Conservation (phyloP, 2,888 invertebrate species). For the Seladonia tumulorum region DNA sequence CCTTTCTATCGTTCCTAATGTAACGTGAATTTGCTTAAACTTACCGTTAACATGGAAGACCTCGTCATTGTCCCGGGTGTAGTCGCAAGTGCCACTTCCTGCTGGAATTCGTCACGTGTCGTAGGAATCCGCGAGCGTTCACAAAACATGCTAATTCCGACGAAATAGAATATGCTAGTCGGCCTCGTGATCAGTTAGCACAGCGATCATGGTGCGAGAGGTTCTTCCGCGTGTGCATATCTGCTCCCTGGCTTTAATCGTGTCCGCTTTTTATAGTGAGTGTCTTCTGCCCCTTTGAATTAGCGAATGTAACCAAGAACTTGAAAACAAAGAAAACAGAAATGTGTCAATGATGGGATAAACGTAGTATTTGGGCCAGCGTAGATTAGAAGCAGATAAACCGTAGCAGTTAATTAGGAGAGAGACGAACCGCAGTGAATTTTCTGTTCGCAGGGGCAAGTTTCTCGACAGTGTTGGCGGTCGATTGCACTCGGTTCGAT, state of each 20-base stretch:
- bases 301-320: too few species aligned
- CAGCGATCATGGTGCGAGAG: constrained; percentile 64
- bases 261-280: constrained; percentile 58
- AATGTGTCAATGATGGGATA: too few species aligned
- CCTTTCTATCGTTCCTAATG: too few species aligned
- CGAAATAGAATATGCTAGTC: constrained; percentile 59
- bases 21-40: too few species aligned
- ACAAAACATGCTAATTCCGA: constrained; percentile 55
- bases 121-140: constrained; percentile 41
- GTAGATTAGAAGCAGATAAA: not conserved
- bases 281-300: not conserved
- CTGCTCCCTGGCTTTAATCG: constrained; percentile 32
- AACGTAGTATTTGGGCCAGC: not conserved
- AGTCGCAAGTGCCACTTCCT: not conserved
- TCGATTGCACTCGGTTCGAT: constrained; percentile 57
- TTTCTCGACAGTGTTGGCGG: not conserved
- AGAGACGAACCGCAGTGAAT: not conserved
- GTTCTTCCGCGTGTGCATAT: constrained; percentile 39
- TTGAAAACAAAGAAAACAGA: too few species aligned
- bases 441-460: constrained; percentile 7
- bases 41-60: not conserved
- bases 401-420: not conserved
- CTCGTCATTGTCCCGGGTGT: not conserved
- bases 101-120: not conserved
- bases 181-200: constrained; percentile 50